Evolutionary conservation across 2,888 invertebrate species (phyloP).

Genomic region (Platypus cylindrus): DNA sequence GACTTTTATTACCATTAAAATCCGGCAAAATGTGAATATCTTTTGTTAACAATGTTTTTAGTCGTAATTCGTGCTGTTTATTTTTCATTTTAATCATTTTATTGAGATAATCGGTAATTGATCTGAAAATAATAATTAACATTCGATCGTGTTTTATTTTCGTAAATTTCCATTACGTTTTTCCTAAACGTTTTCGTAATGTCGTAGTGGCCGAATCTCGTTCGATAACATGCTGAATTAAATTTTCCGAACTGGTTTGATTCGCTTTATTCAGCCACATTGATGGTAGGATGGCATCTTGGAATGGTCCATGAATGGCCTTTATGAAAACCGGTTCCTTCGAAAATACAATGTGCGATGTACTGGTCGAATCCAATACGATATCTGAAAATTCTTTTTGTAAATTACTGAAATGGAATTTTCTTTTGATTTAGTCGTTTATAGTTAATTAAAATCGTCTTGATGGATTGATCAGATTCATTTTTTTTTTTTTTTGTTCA

Average conservation of each 20-base stretch:
- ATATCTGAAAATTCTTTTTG: constrained; percentile 37
- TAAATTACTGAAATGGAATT: not conserved
- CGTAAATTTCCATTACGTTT: too few species aligned
- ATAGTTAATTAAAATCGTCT: too few species aligned
- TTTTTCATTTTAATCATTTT: constrained; percentile 46
- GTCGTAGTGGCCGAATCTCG: constrained; percentile 57
- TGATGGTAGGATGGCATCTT: constrained; percentile 74
- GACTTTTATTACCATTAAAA: constrained; percentile 91
- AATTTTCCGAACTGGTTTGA: constrained; percentile 80
- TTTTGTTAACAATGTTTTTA: constrained; percentile 53
- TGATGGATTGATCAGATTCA: too few species aligned
- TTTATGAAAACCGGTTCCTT: constrained; percentile 51
- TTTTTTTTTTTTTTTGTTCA: too few species aligned
- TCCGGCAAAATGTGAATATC: constrained; percentile 88
- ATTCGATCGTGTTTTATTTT: not conserved
- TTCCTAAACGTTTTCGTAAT: constrained; percentile 32
- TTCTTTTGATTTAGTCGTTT: constrained; percentile 39
- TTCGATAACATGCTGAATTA: constrained; percentile 71
- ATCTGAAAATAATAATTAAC: constrained; percentile 35
- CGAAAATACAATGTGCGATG: constrained; percentile 84
- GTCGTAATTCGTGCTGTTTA: constrained; percentile 36
- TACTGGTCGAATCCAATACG: constrained; percentile 79
- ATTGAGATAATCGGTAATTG: constrained; percentile 56
- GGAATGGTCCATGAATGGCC: constrained; percentile 92
- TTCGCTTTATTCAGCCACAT: constrained; percentile 86